Evolutionary conservation across 2,797 vertebrate species (phyloP), one percentile per base, ranked within the genome.

Genomic region (Poeciliopsis gracilis): DNA sequence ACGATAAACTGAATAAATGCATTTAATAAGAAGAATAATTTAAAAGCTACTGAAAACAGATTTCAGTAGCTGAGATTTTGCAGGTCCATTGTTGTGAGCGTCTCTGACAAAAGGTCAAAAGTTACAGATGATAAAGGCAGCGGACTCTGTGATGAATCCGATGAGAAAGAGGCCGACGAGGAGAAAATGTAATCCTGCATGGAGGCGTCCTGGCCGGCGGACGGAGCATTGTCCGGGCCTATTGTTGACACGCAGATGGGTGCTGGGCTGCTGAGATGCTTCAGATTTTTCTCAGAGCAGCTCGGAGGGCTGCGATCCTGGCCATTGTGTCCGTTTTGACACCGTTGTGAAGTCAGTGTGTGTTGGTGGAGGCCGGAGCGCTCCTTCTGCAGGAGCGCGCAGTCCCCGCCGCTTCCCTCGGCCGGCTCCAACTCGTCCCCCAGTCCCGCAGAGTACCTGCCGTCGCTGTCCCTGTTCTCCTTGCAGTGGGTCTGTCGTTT

Each of bases 231-330:
- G 97, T 94, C 97, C 94, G 95, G 96, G 93, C 95, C 97, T 95
- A 97, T 98, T 98, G 97, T 98, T 93, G 97, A 94, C 92, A 94
- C 94, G 93, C 96, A 97, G 93, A 97, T 97, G 96, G 97, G 97
- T 93, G 97, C 96, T 94, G 96, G 95, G 89, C 96, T 96, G 86
- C 96, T 95, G 94, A 98, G 97, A 98, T 98, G 97, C 98, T 98
- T 99, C 90, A 96, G 93, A 97, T 98, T 97, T 98, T 98, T 99
- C 95, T 98, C 98, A 97, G 96, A 96, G 96, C 96, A 97, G 91
- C 93, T 95, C 94, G 97, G 94, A 95, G 95, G 95, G 95, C 93
- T 96, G 89, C 95, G 97, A 89, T 93, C 94, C 80, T 97, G 97
- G 76, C 96, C 96, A 97, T 97, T 97, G 97, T 98, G 96, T 89